Percentiles rank a stretch among this genome's conserved stretches.
Conservation (phyloP, 2,113 vertebrate species). For the Anguilla japonica region DNA sequence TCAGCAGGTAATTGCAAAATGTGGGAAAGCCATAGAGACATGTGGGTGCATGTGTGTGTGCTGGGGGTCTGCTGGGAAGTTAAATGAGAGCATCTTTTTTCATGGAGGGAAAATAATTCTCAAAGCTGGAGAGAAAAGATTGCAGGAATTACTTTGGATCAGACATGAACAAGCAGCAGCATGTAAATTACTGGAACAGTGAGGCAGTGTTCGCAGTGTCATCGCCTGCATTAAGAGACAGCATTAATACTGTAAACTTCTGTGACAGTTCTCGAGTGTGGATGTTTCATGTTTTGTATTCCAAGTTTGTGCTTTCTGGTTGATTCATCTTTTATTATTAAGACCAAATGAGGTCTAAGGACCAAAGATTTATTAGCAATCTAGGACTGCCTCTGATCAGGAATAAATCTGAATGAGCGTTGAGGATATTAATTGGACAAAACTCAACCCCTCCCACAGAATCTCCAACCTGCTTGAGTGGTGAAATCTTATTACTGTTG, state of each 20-base stretch:
- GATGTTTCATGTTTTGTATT: too few species aligned
- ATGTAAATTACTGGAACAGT: too few species aligned
- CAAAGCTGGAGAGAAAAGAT: neutral
- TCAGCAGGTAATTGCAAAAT: neutral
- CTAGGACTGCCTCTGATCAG: too few species aligned
- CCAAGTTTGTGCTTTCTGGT: neutral
- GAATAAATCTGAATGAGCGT: too few species aligned
- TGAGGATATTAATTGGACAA: too few species aligned
- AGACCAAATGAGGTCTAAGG: too few species aligned
- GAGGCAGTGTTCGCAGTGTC: too few species aligned
- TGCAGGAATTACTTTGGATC: neutral
- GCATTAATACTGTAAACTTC: neutral
- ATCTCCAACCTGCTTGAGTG: neutral
- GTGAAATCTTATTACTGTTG: neutral
- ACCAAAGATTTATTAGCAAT: too few species aligned
- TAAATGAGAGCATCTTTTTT: neutral
- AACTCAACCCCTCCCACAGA: too few species aligned
- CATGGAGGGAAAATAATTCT: neutral
- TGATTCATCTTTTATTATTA: neutral
- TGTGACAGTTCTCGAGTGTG: neutral
- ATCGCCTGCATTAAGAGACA: too few species aligned
- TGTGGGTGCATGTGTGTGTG: neutral
- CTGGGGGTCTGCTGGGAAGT: neutral
- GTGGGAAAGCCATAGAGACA: neutral
- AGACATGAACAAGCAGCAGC: neutral